These are phyloP conservation scores for Cerastoderma edule DNA, from an alignment of 2,888 invertebrate genomes.

Conservation along the genomic window DNA sequence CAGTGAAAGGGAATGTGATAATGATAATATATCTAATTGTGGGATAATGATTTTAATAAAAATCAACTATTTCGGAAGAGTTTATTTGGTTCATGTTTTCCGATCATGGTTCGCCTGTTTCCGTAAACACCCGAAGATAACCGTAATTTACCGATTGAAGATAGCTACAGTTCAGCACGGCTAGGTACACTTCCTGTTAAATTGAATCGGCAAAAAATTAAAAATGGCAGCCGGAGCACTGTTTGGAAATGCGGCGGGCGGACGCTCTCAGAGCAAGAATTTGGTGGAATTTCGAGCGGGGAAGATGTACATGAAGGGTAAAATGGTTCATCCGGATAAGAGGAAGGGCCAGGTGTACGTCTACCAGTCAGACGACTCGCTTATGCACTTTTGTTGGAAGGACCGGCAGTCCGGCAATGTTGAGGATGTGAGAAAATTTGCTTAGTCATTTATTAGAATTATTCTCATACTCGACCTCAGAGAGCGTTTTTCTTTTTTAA, in stretches of 20 bases:
- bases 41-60: no score
- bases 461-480: not conserved
- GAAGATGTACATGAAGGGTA: conserved; percentile 96
- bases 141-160: no score
- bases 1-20: no score
- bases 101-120: no score
- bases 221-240: conserved; percentile 79
- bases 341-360: conserved; percentile 97
- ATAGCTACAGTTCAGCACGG: not conserved
- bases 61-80: no score
- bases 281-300: conserved; percentile 97
- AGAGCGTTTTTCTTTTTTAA: not conserved
- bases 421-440: conserved; percentile 89
- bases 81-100: no score
- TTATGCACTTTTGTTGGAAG: conserved; percentile 99
- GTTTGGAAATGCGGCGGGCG: conserved; percentile 88
- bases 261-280: conserved; percentile 90
- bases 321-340: conserved; percentile 93
- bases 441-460: conserved; percentile 9
- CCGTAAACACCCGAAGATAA: no score
- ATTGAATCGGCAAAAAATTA: not conserved
- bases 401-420: conserved; percentile 96
- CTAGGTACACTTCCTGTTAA: not conserved
- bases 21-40: no score
- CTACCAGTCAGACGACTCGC: conserved; percentile 97